These are phyloP conservation scores for Dusona sp. DNA, from an alignment of 2,888 invertebrate genomes.

Conservation along the genomic window DNA sequence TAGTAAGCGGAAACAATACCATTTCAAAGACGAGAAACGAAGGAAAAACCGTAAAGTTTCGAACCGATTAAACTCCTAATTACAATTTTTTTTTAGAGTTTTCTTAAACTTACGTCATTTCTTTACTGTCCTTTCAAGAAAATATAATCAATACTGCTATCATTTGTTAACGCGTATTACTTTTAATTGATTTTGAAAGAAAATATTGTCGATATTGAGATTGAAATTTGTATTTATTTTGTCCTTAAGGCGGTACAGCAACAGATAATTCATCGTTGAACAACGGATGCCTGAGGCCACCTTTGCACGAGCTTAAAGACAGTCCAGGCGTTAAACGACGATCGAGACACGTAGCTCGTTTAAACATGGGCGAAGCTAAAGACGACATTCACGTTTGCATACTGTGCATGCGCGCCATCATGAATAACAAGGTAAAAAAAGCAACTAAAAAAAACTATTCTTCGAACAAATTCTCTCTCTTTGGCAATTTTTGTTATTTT, in stretches of 20 bases:
- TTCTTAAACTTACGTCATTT: not conserved
- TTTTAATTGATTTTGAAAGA: not conserved
- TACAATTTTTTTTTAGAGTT: not conserved
- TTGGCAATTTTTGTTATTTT: slow-evolving; percentile 9
- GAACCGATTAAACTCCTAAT: not conserved
- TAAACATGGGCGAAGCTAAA: slow-evolving; percentile 97
- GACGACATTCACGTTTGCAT: slow-evolving; percentile 99
- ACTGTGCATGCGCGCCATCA: slow-evolving; percentile 99
- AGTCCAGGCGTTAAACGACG: slow-evolving; percentile 91
- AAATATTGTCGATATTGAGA: not conserved
- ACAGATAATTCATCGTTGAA: slow-evolving; percentile 81
- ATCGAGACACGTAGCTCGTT: slow-evolving; percentile 93
- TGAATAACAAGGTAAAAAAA: slow-evolving; percentile 96
- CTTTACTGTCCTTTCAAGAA: not conserved
- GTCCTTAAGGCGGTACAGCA: slow-evolving; percentile 66
- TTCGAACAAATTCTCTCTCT: slow-evolving; percentile 29
- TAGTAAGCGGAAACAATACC: slow-evolving; percentile 72
- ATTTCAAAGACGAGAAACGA: not conserved
- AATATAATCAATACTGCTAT: not conserved
- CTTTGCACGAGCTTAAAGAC: slow-evolving; percentile 87
- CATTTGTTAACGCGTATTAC: no score
- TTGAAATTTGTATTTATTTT: not conserved
- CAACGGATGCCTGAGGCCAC: slow-evolving; percentile 85
- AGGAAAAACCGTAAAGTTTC: not conserved
- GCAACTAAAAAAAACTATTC: slow-evolving; percentile 31